Conservation (phyloP, 2,888 invertebrate species). For the Margaritifera margaritifera region DNA sequence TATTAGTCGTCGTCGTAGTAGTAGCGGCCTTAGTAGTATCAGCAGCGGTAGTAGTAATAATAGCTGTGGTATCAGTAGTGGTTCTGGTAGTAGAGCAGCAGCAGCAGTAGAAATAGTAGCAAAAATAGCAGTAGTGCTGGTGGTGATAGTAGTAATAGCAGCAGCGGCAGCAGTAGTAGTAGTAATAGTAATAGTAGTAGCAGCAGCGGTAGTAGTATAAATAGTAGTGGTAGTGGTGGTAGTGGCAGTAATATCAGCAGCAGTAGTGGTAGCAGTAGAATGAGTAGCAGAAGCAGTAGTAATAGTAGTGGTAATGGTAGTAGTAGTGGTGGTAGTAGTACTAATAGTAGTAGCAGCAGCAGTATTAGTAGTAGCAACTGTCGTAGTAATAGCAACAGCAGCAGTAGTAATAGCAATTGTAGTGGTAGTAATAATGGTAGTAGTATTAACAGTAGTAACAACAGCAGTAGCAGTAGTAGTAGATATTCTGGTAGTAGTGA, state of each 20-base stretch:
- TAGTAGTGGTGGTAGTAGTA: neutral
- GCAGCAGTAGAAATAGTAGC: neutral
- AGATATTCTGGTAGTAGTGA: too few species aligned
- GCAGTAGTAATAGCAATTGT: too few species aligned
- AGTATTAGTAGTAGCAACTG: too few species aligned
- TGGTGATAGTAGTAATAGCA: neutral
- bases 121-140: neutral
- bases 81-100: too few species aligned
- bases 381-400: too few species aligned
- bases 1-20: slow-evolving; percentile 4
- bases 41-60: slow-evolving; percentile 1
- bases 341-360: neutral
- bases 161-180: neutral
- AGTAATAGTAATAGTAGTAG: neutral
- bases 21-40: neutral
- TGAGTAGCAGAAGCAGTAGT: slow-evolving; percentile 7
- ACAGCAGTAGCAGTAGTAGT: too few species aligned
- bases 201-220: too few species aligned
- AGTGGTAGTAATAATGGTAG: too few species aligned
- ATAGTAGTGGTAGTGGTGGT: too few species aligned
- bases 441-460: too few species aligned
- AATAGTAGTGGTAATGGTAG: neutral
- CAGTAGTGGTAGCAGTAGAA: too few species aligned
- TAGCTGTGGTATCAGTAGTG: neutral
- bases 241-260: neutral